Percentiles rank a stretch among this genome's conserved stretches.
These are phyloP conservation scores for Leptura quadrifasciata DNA, from an alignment of 2,888 invertebrate species.

Conservation along the genomic window DNA sequence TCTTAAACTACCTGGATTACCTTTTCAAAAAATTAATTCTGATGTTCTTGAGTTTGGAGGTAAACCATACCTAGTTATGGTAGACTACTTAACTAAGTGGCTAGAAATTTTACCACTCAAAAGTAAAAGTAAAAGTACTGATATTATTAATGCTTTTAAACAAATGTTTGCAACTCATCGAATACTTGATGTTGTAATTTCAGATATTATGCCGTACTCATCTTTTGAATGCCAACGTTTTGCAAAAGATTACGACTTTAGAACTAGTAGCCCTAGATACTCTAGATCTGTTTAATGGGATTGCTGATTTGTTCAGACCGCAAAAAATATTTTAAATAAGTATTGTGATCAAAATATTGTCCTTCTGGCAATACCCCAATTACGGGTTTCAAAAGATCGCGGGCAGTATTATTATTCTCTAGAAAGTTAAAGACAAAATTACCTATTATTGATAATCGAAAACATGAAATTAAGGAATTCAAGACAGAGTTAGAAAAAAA, in stretches of 20 bases:
- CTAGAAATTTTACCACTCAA: conserved; percentile 27
- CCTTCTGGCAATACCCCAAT: conserved; percentile 19
- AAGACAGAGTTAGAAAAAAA: not conserved
- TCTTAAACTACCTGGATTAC: conserved; percentile 29
- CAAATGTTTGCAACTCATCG: conserved; percentile 8
- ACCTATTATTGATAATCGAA: not conserved
- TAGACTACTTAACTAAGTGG: conserved; percentile 39
- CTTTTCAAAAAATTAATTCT: conserved; percentile 37
- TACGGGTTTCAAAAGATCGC: not conserved
- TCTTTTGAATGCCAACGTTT: not conserved
- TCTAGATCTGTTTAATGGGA: conserved; percentile 20
- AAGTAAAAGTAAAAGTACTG: conserved; percentile 6
- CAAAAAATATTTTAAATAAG: too few species aligned
- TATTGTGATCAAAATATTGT: not conserved
- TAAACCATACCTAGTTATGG: conserved; percentile 35
- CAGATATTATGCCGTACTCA: not conserved
- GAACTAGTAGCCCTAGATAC: conserved; percentile 21
- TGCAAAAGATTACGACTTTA: not conserved
- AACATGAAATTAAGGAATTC: not conserved
- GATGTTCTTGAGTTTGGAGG: conserved; percentile 35
- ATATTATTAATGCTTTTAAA: conserved; percentile 26
- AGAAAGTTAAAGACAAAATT: not conserved
- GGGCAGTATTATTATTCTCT: not conserved
- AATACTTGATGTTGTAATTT: not conserved
- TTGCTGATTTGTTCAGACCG: conserved; percentile 9